These are phyloP conservation scores for Geophilus truncorum DNA, from an alignment of 2,888 invertebrate species.

Conservation along the genomic window DNA sequence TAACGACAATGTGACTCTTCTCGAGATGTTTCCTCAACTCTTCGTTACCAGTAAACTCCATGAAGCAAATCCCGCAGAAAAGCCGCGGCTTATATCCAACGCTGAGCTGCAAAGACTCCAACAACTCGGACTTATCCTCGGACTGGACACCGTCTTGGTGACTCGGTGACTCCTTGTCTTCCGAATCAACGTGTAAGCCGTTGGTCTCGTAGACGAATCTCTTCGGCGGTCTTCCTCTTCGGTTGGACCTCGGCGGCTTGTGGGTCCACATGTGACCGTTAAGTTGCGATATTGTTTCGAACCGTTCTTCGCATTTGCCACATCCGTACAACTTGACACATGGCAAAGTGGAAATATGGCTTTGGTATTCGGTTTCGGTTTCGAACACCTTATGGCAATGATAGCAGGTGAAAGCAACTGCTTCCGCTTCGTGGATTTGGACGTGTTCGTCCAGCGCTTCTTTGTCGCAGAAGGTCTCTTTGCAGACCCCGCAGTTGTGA, in stretches of 20 bases:
- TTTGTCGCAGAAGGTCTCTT: not conserved
- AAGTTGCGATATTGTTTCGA: slow-evolving; percentile 28
- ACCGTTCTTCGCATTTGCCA: slow-evolving; percentile 27
- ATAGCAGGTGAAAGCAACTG: not conserved
- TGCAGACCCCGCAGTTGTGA: not conserved
- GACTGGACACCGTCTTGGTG: not conserved
- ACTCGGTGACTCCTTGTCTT: not conserved
- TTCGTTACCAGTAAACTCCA: not conserved
- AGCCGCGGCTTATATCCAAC: not conserved
- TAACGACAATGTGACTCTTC: not conserved
- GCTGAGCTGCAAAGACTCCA: not conserved
- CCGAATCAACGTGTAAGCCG: not conserved
- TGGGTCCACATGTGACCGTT: slow-evolving; percentile 32
- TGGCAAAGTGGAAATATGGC: slow-evolving; percentile 8
- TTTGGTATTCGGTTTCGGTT: not conserved
- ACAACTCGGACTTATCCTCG: not conserved
- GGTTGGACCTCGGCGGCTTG: slow-evolving; percentile 25
- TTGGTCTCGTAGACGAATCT: not conserved
- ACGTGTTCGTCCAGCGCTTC: not conserved
- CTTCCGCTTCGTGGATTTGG: not conserved
- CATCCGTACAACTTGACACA: slow-evolving; percentile 29
- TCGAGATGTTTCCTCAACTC: slow-evolving; percentile 7
- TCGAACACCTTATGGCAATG: slow-evolving; percentile 29
- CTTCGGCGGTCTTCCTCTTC: slow-evolving; percentile 30
- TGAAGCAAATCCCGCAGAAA: slow-evolving; percentile 29